Base-by-base conservation (phyloP, 2,888 invertebrate genomes). In the Lordiphosa andalusiaca region DNA sequence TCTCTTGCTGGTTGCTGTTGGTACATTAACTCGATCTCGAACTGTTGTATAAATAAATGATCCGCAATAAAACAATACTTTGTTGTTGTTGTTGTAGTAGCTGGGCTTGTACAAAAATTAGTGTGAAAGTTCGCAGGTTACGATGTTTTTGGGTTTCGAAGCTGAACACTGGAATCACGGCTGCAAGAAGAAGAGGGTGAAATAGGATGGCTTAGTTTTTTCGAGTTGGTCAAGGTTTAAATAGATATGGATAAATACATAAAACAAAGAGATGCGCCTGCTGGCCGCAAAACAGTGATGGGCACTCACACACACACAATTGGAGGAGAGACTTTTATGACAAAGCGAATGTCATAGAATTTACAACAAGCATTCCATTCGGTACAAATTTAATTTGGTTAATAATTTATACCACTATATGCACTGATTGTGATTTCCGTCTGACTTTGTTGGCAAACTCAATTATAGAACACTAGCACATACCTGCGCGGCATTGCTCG, bases 101-200 rank as follows among this genome's bases (percentile, higher is more conserved):
- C 49, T 39, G 16, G 35, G 62, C 64, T 63, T 76, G 64, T 84
- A 76, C 73, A 84, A 84, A 84, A 76, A 61, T 64, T 57, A 49
- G 21, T 73, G 69, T 67, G 80, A 69, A 74, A 73, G 83, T 74
- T 77, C 75, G 85, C 83, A 49, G 62, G 59, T 44, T 54, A 51
- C 44, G 46, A 53, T 46, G 65, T 59, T 68, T 42, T 46, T 72
- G 77, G 68, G 78, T 69, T 74, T 84, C 78, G 53, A 65, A 74
- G 83, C 71, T 77, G 64, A 78, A 69, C 71, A 78, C 83, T 74
- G 78, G 80, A 84, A 77, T 71, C 74, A 60, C 60, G 82, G 84
- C 39, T 84, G 77, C 12, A 67, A 67, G 19, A 12, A 56, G 39
- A 53, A 36, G 47, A 49, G 19, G 47, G 38, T 25, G 6, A 25